Evolutionary conservation across 2,797 vertebrate genomes (phyloP), one percentile per base, ranked within the genome.

Genomic region (Gallinago stenura): DNA sequence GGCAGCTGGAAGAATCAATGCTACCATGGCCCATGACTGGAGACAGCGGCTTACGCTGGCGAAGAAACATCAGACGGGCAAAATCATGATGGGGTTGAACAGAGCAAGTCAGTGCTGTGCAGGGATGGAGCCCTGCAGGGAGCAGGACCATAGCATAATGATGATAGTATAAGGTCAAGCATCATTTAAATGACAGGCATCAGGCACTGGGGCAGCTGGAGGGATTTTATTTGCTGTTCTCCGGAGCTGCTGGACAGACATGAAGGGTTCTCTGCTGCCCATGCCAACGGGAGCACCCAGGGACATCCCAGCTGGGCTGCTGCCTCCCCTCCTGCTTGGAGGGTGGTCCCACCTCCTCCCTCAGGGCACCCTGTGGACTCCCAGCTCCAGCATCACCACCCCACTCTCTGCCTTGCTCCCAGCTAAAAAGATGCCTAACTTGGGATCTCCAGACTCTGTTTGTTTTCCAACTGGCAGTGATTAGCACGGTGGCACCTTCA

Each of bases 1-100:
- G 94, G 94, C 92, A 95, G 89, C 94, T 90, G 90, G 87, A 95
- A 93, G 83, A 95, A 85, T 95, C 65, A 28, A 65, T 43, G 54
- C 56, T 53, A 87, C 15, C 53, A 2, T 5, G 1, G 85, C 41
- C 78, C 61, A 61, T 6, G 65, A n/a, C 19, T 33, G 45, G 77
- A 96, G 85, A 64, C 80, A 70, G 73, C 0, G 0, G 51, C 85
- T 93, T 10, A 46, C 12, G 1, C 54, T 26, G 62, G 58, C 7
- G 10, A 39, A 77, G 54, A 15, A 39, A 6, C 83, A 31, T 71
- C 80, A 80, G 60, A 45, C 0, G 0, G 53, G 43, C 57, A 78
- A 93, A 95, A 80, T 43, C 66, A 15, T 28, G 70, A 84, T 28
- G 62, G 25, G n/a, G 2, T 7, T 68, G 76, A 85, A 76, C 54